phyloP scores from a whole-genome alignment of 37 sponge, comb jelly and placozoan genomes.

The Halichondria panicea region DNA sequence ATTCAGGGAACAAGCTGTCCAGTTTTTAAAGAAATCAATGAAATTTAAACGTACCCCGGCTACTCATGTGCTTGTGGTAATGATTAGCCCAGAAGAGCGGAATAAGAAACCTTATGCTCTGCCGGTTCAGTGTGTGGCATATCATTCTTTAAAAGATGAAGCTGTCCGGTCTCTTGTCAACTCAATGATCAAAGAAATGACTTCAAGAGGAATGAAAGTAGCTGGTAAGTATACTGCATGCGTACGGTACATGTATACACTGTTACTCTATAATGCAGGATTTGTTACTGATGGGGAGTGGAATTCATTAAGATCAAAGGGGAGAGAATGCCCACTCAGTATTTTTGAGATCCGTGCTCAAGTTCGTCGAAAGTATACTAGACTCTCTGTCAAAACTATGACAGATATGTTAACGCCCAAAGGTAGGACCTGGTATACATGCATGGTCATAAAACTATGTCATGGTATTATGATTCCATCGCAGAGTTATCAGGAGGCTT shows the following conservation, averaged over 20 bases:
- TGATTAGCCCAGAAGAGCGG: slow-evolving; percentile 33
- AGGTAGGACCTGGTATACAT: not conserved
- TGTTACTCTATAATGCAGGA: not conserved
- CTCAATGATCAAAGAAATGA: not conserved
- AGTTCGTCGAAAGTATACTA: not conserved
- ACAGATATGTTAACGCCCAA: not conserved
- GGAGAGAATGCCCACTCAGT: not conserved
- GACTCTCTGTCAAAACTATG: not conserved
- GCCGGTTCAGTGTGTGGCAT: slow-evolving; percentile 43
- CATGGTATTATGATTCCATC: not conserved
- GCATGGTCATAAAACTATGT: not conserved
- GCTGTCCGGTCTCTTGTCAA: slow-evolving; percentile 1
- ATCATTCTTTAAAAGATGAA: slow-evolving; percentile 10
- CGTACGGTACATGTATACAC: not conserved
- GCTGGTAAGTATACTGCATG: not conserved
- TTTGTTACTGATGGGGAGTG: slow-evolving; percentile 9
- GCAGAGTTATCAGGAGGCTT: not conserved
- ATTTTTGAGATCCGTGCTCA: not conserved
- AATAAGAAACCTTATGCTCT: slow-evolving; percentile 46
- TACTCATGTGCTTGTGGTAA: slow-evolving; percentile 3
- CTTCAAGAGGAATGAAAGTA: not conserved
- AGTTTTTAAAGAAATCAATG: not conserved
- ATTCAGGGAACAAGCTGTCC: not conserved
- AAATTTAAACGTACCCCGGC: not conserved
- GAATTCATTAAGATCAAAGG: not conserved